phyloP scores from a whole-genome alignment of 2,113 vertebrate genomes.

The Tichodroma muraria region DNA sequence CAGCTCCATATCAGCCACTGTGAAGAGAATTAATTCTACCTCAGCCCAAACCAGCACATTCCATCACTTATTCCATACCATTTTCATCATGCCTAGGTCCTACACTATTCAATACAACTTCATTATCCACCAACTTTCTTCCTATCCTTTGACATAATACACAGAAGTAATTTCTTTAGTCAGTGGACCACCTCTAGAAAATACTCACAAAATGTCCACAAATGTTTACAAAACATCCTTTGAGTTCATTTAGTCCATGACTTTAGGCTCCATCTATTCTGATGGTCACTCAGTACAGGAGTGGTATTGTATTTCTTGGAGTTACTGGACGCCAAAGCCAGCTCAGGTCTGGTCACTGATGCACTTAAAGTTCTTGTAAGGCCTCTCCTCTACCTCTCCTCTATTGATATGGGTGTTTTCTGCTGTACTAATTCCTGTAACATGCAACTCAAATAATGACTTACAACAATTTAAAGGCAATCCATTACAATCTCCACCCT shows the following conservation, averaged over 20 bases:
- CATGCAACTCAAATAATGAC: background rate
- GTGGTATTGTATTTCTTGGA: background rate
- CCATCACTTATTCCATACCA: background rate
- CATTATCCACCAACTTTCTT: background rate
- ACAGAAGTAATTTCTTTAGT: background rate
- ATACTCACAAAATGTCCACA: background rate
- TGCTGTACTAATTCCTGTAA: background rate
- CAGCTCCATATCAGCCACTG: background rate
- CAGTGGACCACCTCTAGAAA: background rate
- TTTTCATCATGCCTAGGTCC: background rate
- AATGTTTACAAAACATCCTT: background rate
- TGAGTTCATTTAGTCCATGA: background rate
- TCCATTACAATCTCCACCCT: background rate
- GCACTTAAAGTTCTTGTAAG: background rate
- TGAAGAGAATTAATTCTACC: background rate
- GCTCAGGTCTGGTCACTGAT: background rate
- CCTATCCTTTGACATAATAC: background rate
- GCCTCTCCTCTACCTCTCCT: background rate
- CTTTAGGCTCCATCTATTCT: background rate
- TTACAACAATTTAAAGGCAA: background rate
- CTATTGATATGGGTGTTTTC: background rate
- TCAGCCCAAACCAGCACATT: background rate
- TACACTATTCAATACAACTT: background rate
- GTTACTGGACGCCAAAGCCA: background rate
- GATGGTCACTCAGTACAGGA: background rate